phyloP scores from a whole-genome alignment of 53 echinoderm and acorn worm species.

The Arbacia lixula region DNA sequence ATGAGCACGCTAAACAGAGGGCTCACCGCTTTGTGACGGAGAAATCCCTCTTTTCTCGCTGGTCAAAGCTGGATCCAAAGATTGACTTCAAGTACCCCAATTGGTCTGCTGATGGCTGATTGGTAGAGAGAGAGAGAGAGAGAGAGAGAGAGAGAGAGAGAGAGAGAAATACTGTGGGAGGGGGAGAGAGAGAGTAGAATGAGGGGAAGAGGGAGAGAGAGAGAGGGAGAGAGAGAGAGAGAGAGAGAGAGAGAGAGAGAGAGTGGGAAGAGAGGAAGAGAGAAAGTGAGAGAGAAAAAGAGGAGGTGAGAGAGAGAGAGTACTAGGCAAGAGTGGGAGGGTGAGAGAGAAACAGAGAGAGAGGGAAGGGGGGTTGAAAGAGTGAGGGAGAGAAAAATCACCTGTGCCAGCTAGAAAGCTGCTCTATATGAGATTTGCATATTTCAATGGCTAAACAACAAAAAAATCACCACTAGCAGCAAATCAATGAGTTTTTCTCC shows the following conservation, averaged over 20 bases:
- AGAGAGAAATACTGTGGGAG: neutral
- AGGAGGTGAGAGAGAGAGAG: neutral
- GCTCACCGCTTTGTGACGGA: slow-evolving; percentile 87
- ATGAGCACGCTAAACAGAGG: slow-evolving; percentile 60
- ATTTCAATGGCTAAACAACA: too few relatives aligned
- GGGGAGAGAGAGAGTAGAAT: neutral
- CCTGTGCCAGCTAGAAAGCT: too few relatives aligned
- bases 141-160: neutral
- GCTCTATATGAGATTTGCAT: too few relatives aligned
- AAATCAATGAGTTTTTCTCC: too few relatives aligned
- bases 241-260: neutral
- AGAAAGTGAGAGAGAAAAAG: neutral
- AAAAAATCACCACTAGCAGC: too few relatives aligned
- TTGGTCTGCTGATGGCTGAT: slow-evolving; percentile 44
- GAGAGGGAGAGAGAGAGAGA: neutral
- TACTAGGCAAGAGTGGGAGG: neutral
- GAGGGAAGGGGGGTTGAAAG: too few relatives aligned
- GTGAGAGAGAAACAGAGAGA: neutral
- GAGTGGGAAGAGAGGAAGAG: neutral
- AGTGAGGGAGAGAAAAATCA: too few relatives aligned
- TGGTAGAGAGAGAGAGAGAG: neutral
- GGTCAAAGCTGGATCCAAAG: slow-evolving; percentile 72
- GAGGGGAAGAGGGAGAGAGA: neutral
- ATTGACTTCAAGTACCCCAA: slow-evolving; percentile 80
- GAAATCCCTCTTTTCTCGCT: slow-evolving; percentile 78